Conservation (phyloP, 1,140 invertebrate genomes). For the Drosophila serrata region DNA sequence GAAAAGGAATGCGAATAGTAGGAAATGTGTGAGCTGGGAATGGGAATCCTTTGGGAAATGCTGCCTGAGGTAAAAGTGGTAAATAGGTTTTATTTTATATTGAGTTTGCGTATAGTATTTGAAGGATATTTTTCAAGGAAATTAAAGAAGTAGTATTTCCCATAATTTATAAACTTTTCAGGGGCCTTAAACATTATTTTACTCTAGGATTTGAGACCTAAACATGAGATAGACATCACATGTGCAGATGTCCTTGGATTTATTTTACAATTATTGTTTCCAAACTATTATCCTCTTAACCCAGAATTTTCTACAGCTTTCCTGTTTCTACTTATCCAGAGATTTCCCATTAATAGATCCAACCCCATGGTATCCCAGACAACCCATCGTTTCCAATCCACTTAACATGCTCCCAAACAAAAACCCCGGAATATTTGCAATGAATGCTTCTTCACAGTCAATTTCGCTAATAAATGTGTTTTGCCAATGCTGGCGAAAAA, state of each 20-base stretch:
- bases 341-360: slow-evolving; percentile 22
- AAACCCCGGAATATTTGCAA: not conserved
- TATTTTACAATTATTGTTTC: not conserved
- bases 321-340: not conserved
- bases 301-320: not conserved
- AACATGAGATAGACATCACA: not conserved
- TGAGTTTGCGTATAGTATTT: not conserved
- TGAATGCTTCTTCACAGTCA: slow-evolving; percentile 61
- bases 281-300: slow-evolving; percentile 3
- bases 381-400: slow-evolving; percentile 49
- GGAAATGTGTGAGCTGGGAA: slow-evolving; percentile 7
- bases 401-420: slow-evolving; percentile 50
- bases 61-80: not conserved
- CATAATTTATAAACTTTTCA: not conserved
- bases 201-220: too few relatives aligned
- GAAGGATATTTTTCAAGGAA: not conserved
- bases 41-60: not conserved
- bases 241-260: not conserved
- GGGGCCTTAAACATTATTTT: too few relatives aligned
- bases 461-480: slow-evolving; percentile 70
- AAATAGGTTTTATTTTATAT: not conserved
- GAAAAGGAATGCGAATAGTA: not conserved
- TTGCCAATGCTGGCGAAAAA: slow-evolving; percentile 56
- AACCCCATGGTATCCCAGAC: not conserved
- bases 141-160: not conserved